Base-by-base conservation (phyloP, 1,140 invertebrate species). In the Anagrus nilaparvatae region DNA sequence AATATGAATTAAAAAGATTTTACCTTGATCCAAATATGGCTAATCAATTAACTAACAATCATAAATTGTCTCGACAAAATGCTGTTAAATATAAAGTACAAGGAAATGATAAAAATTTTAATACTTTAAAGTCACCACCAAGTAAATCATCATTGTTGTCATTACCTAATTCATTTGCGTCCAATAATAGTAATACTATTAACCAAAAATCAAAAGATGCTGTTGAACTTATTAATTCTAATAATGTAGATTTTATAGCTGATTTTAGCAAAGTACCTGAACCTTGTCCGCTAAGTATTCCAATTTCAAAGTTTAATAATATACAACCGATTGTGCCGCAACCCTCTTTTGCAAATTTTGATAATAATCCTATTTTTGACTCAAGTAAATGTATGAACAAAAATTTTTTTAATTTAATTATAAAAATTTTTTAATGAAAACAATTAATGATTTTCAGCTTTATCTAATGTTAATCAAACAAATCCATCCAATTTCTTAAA, bases 1-100 rank as follows among this genome's bases (percentile, higher is more conserved):
- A 94, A 68, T 96, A 96, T 61, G 92, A 96, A 68, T 78, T 83
- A 54, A 93, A 93, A 61, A 77, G 84, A 50, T 84, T 78, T 58
- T 82, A 81, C 54, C 56, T 82, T 37, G 80, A 82, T 54, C 79
- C 78, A 37, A 69, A 69, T 41, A 63, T 71, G 49, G 72, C 71
- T 17, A 59, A 59, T 57, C 55, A 59, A 44, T 46, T 46, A 36
- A 36, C 53, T 51, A 60, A 52, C 60, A 59, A 52, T 59, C 65
- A 54, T 48, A 62, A 47, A 49, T n/a, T n/a, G n/a, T n/a, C n/a
- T n/a, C 12, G 28, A 32, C 44, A 41, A 27, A 41, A n/a, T 14
- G 17, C 5, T 27, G 21, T 23, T 10, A 58, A 54, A 50, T n/a
- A n/a, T n/a, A 37, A 47, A 43, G 9, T 33, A 34, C 4, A 49